phyloP scores from a whole-genome alignment of 2,113 vertebrate genomes.

The Alethe diademata region DNA sequence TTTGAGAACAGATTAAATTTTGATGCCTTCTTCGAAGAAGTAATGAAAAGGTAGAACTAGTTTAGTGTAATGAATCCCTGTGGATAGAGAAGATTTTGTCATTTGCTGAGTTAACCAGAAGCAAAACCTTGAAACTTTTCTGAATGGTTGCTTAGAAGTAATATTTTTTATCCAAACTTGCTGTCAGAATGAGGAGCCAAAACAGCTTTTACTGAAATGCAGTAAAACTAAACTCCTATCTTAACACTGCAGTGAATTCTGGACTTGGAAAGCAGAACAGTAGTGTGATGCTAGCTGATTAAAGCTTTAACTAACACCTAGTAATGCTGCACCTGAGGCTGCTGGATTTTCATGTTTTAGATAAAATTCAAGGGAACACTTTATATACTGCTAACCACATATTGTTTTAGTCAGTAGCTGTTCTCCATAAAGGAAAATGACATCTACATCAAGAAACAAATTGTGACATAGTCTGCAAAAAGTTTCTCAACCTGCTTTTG shows the following conservation, averaged over 20 bases:
- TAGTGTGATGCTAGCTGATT: background rate
- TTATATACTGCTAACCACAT: background rate
- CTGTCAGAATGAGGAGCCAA: background rate
- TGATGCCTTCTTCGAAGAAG: background rate
- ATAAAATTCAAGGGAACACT: background rate
- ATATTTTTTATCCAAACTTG: background rate
- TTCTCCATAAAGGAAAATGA: background rate
- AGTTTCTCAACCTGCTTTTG: background rate
- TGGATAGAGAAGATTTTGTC: background rate
- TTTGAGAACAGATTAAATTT: background rate
- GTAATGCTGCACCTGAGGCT: background rate
- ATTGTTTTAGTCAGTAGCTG: accelerated
- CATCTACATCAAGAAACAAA: background rate
- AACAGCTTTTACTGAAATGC: background rate
- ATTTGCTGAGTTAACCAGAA: background rate
- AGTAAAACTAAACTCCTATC: background rate
- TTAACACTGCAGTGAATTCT: background rate
- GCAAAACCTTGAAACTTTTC: background rate
- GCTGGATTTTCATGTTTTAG: background rate
- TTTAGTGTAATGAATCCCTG: background rate
- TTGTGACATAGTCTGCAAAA: accelerated
- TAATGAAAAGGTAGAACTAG: background rate
- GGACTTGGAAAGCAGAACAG: background rate
- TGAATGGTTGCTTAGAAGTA: background rate
- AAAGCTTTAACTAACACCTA: background rate